These are phyloP conservation scores for Mormyrops boulengeri DNA, from an alignment of 2,797 vertebrate species.

Conservation along the genomic window DNA sequence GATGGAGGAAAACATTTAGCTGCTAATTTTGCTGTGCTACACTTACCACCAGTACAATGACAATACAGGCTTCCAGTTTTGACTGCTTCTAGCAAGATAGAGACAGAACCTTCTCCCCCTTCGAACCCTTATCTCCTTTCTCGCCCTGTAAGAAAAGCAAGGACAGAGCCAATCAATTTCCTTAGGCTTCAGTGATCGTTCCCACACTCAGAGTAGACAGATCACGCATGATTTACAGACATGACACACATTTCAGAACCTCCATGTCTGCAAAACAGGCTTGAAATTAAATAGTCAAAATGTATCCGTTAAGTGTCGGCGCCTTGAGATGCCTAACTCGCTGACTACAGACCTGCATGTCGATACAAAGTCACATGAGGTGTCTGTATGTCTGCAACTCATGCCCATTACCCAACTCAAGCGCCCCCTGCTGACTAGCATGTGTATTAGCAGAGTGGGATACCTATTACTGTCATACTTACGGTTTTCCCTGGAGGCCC, in stretches of 20 bases:
- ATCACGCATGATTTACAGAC: not conserved
- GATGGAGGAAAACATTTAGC: not conserved
- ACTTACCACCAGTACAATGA: not conserved
- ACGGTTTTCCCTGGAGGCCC: slow-evolving; percentile 63
- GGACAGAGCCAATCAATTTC: not conserved
- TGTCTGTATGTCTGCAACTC: not conserved
- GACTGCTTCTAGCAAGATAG: not conserved
- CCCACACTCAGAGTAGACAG: not conserved
- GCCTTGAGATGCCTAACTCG: not conserved
- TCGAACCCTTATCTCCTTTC: slow-evolving; percentile 56
- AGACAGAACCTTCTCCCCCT: slow-evolving; percentile 57
- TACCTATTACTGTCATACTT: slow-evolving; percentile 34
- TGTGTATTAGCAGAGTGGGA: not conserved
- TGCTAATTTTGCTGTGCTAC: not conserved
- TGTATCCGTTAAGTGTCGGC: not conserved
- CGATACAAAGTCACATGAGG: slow-evolving; percentile 35
- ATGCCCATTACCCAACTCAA: not conserved
- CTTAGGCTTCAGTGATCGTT: not conserved
- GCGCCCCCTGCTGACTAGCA: not conserved
- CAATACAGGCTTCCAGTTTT: not conserved
- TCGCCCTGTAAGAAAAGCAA: slow-evolving; percentile 55
- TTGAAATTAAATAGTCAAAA: not conserved
- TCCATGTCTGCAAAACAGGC: slow-evolving; percentile 37
- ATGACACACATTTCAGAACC: slow-evolving; percentile 49
- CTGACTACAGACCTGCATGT: not conserved